Conservation (phyloP, 2,888 invertebrate genomes). For the Drosophila algonquin region DNA sequence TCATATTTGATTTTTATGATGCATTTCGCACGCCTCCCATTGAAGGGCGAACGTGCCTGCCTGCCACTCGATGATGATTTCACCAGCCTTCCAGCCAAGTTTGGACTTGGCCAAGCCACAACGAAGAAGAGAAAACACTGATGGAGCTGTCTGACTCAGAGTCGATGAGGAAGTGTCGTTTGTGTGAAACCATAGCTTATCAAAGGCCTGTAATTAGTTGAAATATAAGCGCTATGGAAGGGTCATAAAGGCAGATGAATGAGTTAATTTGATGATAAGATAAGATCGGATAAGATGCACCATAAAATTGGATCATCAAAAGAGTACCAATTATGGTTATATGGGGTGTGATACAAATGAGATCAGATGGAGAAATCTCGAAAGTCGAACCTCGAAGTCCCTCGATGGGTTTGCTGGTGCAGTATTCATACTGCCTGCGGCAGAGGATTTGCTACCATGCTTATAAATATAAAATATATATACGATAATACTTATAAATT, state of each 20-base stretch:
- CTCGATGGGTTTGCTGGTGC: too few relatives aligned
- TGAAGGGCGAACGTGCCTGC: constrained; percentile 51
- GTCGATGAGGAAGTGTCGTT: not conserved
- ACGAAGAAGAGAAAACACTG: constrained; percentile 8
- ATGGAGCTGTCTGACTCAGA: constrained; percentile 19
- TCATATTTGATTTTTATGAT: constrained; percentile 47
- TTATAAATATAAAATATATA: too few relatives aligned
- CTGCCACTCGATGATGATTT: constrained; percentile 48
- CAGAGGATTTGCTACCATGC: too few relatives aligned
- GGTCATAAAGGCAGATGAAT: too few relatives aligned
- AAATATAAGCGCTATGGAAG: not conserved
- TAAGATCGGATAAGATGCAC: constrained; percentile 7
- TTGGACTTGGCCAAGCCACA: not conserved
- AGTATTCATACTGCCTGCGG: too few relatives aligned
- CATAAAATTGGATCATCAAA: not conserved
- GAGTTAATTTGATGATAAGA: constrained; percentile 24
- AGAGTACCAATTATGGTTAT: not conserved
- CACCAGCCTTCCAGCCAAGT: constrained; percentile 19
- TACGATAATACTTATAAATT: too few relatives aligned
- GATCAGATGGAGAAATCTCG: not conserved
- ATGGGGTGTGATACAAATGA: not conserved
- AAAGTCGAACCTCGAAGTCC: not conserved
- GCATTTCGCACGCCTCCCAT: constrained; percentile 43
- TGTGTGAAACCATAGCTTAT: constrained; percentile 37
- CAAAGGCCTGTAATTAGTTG: constrained; percentile 17